phyloP scores from a whole-genome alignment of 2,113 vertebrate species.

The Gnathonemus echidnorhynchus region DNA sequence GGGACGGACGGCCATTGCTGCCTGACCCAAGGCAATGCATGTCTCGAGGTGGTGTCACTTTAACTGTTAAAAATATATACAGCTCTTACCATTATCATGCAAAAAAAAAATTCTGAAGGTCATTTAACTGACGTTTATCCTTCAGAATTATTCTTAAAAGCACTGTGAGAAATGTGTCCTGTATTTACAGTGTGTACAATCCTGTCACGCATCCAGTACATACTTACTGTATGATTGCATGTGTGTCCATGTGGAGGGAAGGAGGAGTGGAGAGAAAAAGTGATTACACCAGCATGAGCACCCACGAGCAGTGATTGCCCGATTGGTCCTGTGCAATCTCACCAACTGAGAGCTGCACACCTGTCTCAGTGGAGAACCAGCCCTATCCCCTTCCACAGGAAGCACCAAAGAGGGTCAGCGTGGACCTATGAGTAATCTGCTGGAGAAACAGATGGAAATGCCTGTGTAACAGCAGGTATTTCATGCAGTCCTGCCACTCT shows the following conservation, averaged over 20 bases:
- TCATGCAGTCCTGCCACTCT: neutral
- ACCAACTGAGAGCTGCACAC: slow-evolving; percentile 35
- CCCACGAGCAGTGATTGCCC: slow-evolving; percentile 24
- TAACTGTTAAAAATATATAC: neutral
- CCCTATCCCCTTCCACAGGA: slow-evolving; percentile 26
- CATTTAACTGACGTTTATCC: neutral
- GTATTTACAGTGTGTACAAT: neutral
- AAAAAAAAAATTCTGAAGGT: neutral
- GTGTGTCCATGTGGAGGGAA: neutral
- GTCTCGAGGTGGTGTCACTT: neutral
- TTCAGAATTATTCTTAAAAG: neutral
- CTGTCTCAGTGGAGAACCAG: slow-evolving; percentile 33
- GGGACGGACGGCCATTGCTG: slow-evolving; percentile 23
- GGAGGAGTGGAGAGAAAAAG: neutral
- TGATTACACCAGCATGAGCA: neutral
- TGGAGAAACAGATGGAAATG: slow-evolving; percentile 4
- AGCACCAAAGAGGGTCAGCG: slow-evolving; percentile 33
- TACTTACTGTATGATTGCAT: neutral
- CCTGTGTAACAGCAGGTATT: neutral
- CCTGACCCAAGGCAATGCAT: neutral
- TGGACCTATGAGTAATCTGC: slow-evolving; percentile 37
- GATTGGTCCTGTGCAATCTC: slow-evolving; percentile 39
- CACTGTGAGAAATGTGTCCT: neutral
- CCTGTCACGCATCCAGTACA: neutral
- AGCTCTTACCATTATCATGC: neutral